Base-by-base conservation (phyloP, 2,888 invertebrate species). In the Disparrhopalites patrizii region DNA sequence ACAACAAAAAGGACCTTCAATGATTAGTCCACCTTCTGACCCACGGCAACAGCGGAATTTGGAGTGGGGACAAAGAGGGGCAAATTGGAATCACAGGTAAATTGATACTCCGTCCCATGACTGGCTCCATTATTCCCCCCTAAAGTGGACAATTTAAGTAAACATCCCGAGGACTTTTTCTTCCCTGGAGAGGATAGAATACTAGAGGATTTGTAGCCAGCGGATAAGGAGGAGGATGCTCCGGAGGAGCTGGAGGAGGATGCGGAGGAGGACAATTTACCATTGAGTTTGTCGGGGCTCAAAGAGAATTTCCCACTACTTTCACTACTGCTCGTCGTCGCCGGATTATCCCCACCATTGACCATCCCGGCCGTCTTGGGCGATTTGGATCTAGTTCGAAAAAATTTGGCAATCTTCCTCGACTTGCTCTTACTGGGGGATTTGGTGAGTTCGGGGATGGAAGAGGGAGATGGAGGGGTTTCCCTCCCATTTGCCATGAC, bases 341-440 rank as follows among this genome's bases (percentile, higher is more conserved):
- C 51, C 1, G 28, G 20, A 10, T 67, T 72, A 18, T 67, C 68
- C 10, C 65, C 66, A 15, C n/a, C 56, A 15, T n/a, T 23, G 8
- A 18, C 38, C 18, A n/a, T n/a, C n/a, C 47, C 10, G 27, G 47
- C 62, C 20, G 67, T 75, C 62, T 75, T 74, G 7, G 75, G 75
- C 8, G 73, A 73, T 52, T 75, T 75, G 5, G 73, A 73, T 10
- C 75, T 61, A 40, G 70, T 66, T 0, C 75, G 66, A 50, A 75
- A 75, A 55, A 75, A 75, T 64, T 72, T 75, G 8, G 75, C 68
- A 65, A 75, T 72, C 66, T 73, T 75, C 10, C 75, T 55, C 0
- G 75, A 73, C 47, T 75, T 75, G 50, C 75, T 75, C 50, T 75
- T 75, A 38, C 73, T 73, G 0, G 75, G 75, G 0, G 75, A 74